A percentile compares a stretch with the other conserved stretches of the same genome.
phyloP scores from a whole-genome alignment of 1,140 invertebrate species.

The Ceratosolen fusciceps region DNA sequence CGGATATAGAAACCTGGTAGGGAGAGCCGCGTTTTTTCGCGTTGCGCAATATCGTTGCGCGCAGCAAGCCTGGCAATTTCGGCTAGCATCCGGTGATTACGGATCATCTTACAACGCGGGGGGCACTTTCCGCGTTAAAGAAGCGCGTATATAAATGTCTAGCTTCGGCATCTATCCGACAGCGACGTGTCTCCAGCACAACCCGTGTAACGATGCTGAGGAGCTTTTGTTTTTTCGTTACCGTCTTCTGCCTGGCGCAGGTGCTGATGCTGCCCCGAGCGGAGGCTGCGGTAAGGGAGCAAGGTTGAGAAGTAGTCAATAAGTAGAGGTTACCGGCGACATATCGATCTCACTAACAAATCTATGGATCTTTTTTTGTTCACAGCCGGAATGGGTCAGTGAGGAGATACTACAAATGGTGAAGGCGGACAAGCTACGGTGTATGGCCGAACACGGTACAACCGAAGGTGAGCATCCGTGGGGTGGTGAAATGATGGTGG shows the following conservation, averaged over 20 bases:
- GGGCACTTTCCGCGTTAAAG: slow-evolving; percentile 3
- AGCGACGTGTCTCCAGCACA: background rate
- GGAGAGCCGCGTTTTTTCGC: background rate
- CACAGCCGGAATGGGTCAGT: slow-evolving; percentile 57
- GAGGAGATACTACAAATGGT: slow-evolving; percentile 65
- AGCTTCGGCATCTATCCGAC: background rate
- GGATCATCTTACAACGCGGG: background rate
- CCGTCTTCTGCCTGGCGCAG: background rate
- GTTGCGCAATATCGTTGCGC: slow-evolving; percentile 14
- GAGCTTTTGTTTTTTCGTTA: background rate
- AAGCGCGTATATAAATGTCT: background rate
- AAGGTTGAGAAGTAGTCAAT: background rate
- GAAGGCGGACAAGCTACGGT: slow-evolving; percentile 59
- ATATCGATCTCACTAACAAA: background rate
- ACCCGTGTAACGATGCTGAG: background rate
- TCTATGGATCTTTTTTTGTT: background rate
- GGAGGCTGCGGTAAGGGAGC: slow-evolving; percentile 54
- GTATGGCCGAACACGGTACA: slow-evolving; percentile 64
- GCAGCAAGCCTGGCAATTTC: slow-evolving; percentile 6
- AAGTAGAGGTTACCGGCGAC: background rate
- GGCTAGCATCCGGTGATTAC: background rate
- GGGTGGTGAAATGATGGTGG: too few relatives aligned
- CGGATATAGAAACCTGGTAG: background rate
- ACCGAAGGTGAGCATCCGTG: slow-evolving; percentile 58
- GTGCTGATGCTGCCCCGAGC: slow-evolving; percentile 42